Percentiles rank a stretch among this genome's conserved stretches.
These are phyloP conservation scores for Drosophila algonquin DNA, from an alignment of 2,888 invertebrate genomes.

Conservation along the genomic window DNA sequence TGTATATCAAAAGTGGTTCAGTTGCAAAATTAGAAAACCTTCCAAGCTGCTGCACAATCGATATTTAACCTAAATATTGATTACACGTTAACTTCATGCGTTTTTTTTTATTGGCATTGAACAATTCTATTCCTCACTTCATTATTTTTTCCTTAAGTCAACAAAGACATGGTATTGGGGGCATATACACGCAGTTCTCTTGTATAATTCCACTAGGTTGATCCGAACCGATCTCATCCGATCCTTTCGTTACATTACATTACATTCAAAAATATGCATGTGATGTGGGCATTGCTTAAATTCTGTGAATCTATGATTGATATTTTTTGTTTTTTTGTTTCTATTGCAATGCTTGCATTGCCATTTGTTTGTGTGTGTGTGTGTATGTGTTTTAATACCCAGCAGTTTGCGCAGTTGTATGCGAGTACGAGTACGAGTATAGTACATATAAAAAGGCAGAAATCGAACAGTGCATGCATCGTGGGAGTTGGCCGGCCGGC, in stretches of 20 bases:
- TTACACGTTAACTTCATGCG: conserved; percentile 49
- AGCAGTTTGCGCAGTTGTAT: conserved; percentile 46
- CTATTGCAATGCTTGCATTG: conserved; percentile 43
- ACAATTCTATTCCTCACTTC: conserved; percentile 44
- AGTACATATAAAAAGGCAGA: conserved; percentile 71
- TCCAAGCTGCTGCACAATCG: conserved; percentile 48
- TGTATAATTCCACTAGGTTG: conserved; percentile 66
- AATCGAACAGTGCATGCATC: conserved; percentile 62
- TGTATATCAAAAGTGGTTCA: conserved; percentile 70
- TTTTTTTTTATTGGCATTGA: conserved; percentile 40
- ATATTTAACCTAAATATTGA: conserved; percentile 63
- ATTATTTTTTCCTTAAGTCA: conserved; percentile 69
- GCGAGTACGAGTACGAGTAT: conserved; percentile 54
- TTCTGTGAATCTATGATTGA: conserved; percentile 69
- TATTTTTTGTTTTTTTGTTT: conserved; percentile 33
- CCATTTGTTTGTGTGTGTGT: conserved; percentile 21
- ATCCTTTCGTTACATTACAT: conserved; percentile 14
- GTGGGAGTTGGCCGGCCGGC: conserved; percentile 22
- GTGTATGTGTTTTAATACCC: conserved; percentile 49
- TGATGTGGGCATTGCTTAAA: conserved; percentile 50
- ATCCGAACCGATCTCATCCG: neutral
- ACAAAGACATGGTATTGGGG: conserved; percentile 48
- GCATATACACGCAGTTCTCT: conserved; percentile 31
- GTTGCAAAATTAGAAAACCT: conserved; percentile 29
- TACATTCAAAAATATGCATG: conserved; percentile 72